Conservation (phyloP, 2,797 vertebrate species). For the Phoxinus dragarum region DNA sequence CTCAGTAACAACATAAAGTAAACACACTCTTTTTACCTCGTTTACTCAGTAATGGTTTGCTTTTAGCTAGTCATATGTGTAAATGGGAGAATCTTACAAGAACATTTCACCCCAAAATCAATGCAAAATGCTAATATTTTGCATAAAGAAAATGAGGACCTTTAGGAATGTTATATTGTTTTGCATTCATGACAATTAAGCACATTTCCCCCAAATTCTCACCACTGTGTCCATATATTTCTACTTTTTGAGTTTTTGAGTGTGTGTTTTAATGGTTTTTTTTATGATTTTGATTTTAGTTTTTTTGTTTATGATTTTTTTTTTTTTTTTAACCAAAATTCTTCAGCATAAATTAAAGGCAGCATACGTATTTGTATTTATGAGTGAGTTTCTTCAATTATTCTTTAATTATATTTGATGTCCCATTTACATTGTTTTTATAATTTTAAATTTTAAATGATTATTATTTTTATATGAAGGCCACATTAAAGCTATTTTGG, state of each 20-base stretch:
- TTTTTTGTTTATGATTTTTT: too few species aligned
- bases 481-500: background rate
- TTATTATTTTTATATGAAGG: background rate
- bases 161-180: background rate
- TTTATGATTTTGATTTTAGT: too few species aligned
- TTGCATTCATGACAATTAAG: background rate
- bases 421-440: background rate
- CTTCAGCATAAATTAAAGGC: background rate
- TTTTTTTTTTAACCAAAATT: background rate
- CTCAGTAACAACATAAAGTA: constrained; percentile 86
- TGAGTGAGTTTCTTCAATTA: background rate
- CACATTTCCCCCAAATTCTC: background rate
- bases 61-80: background rate
- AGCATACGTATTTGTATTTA: background rate
- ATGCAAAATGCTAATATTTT: background rate
- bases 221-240: background rate
- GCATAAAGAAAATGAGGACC: background rate
- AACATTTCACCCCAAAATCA: background rate
- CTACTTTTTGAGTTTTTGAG: background rate
- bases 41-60: background rate
- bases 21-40: background rate
- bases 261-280: too few species aligned
- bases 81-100: background rate
- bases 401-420: background rate
- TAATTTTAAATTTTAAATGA: background rate